Evolutionary conservation across 2,888 invertebrate genomes (phyloP).

Genomic region (Drosophila longiperda): DNA sequence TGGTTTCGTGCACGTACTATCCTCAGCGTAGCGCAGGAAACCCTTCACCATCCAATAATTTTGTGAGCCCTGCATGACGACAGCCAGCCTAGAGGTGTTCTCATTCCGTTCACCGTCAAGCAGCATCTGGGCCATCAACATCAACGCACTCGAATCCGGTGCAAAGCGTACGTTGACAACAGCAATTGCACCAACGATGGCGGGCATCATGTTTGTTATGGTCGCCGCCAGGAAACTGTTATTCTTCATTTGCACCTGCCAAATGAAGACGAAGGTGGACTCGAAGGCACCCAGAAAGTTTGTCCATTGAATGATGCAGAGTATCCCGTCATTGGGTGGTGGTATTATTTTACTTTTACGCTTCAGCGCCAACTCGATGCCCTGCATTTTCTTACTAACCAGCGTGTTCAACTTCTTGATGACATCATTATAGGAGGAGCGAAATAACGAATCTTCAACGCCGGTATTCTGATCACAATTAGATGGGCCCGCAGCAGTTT

Average conservation of each 20-base stretch:
- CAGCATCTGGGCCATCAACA: conserved; percentile 80
- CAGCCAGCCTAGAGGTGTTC: conserved; percentile 75
- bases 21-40: conserved; percentile 76
- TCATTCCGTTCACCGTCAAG: conserved; percentile 65
- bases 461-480: conserved; percentile 3
- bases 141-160: conserved; percentile 61
- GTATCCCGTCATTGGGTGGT: conserved; percentile 80
- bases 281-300: conserved; percentile 82
- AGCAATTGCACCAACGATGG: conserved; percentile 78
- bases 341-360: conserved; percentile 83
- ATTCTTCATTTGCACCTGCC: conserved; percentile 80
- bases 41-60: conserved; percentile 82
- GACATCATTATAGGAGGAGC: conserved; percentile 75
- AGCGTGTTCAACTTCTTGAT: conserved; percentile 82
- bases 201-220: conserved; percentile 81
- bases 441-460: conserved; percentile 36
- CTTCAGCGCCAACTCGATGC: conserved; percentile 82
- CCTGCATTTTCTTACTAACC: conserved; percentile 84
- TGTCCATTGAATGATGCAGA: conserved; percentile 83
- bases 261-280: conserved; percentile 79
- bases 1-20: conserved; percentile 82
- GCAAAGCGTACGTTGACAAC: conserved; percentile 80
- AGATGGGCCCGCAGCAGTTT: not conserved
- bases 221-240: conserved; percentile 80
- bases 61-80: conserved; percentile 82